phyloP scores from a whole-genome alignment of 2,113 vertebrate species.

The Xiphorhynchus elegans region DNA sequence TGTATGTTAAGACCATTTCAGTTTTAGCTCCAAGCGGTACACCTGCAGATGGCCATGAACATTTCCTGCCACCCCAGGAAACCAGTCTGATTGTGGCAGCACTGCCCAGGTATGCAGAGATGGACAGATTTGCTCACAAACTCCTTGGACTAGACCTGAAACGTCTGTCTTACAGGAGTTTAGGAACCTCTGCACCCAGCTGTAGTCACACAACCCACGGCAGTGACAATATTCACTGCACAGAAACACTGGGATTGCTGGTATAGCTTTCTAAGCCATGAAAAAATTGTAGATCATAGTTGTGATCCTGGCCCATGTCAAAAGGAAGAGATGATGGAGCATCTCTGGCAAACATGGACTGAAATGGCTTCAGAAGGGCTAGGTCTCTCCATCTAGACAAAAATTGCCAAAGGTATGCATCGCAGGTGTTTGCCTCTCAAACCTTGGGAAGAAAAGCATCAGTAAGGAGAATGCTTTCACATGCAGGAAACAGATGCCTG shows the following conservation, averaged over 20 bases:
- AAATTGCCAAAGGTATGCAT: neutral
- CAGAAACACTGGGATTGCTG: neutral
- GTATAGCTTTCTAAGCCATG: neutral
- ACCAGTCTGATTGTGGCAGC: neutral
- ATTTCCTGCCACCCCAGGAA: neutral
- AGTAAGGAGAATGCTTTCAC: neutral
- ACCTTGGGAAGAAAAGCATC: fast-evolving
- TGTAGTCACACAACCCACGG: neutral
- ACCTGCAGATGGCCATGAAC: neutral
- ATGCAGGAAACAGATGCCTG: neutral
- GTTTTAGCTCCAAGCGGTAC: neutral
- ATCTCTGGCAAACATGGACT: neutral
- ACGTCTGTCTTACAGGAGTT: neutral
- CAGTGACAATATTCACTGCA: neutral
- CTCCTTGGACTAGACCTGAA: neutral
- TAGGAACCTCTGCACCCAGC: neutral
- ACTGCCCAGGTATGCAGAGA: neutral
- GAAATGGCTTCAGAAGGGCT: neutral
- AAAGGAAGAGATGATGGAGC: neutral
- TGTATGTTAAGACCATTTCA: neutral
- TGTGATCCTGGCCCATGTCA: neutral
- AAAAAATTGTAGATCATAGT: neutral
- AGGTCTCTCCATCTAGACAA: neutral
- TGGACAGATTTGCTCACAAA: neutral
- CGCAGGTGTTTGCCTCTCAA: neutral